phyloP scores from a whole-genome alignment of 2,888 invertebrate species.

The Eupithecia dodoneata region DNA sequence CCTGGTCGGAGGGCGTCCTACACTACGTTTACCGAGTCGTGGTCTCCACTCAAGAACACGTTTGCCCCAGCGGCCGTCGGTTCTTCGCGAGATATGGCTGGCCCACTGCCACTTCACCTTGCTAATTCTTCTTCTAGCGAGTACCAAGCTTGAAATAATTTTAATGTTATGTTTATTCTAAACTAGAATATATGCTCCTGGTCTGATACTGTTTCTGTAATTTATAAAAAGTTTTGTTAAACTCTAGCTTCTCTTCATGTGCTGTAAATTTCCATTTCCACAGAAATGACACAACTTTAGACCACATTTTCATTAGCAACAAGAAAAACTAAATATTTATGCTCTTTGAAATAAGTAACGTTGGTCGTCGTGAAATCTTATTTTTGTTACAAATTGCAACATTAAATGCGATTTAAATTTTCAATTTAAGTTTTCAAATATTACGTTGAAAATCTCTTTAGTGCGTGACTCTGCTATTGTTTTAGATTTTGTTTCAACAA shows the following conservation, averaged over 20 bases:
- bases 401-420: constrained; percentile 34
- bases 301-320: constrained; percentile 22
- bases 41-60: too few species aligned
- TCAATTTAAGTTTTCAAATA: constrained; percentile 56
- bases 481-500: constrained; percentile 45
- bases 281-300: constrained; percentile 12
- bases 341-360: constrained; percentile 35
- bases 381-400: constrained; percentile 44
- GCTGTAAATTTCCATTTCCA: background rate
- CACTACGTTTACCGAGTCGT: too few species aligned
- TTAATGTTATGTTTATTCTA: background rate
- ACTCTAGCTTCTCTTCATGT: background rate
- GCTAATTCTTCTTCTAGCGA: background rate
- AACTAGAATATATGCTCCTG: background rate
- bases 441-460: constrained; percentile 45
- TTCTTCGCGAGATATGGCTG: too few species aligned
- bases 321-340: constrained; percentile 31
- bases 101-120: too few species aligned
- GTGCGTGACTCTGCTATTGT: constrained; percentile 37
- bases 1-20: too few species aligned
- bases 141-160: background rate
- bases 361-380: constrained; percentile 29
- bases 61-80: too few species aligned
- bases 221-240: background rate
- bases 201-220: background rate